Percentiles rank a stretch among this genome's conserved stretches.
These are phyloP conservation scores for Beris morrisii DNA, from an alignment of 2,888 invertebrate species.

Conservation along the genomic window DNA sequence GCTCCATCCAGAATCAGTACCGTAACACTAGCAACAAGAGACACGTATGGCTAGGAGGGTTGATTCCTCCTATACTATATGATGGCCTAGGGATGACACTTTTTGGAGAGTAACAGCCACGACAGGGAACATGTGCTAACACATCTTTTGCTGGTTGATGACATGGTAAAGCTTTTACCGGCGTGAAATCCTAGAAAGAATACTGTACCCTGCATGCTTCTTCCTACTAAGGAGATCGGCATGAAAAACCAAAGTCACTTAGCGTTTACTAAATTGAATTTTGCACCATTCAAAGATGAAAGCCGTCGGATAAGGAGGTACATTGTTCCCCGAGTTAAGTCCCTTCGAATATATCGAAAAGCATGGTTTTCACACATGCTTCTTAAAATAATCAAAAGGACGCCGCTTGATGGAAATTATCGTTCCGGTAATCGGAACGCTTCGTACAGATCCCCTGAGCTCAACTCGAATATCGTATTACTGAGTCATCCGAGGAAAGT, in stretches of 20 bases:
- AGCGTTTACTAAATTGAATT: slow-evolving; percentile 35
- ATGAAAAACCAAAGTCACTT: slow-evolving; percentile 36
- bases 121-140: slow-evolving; percentile 18
- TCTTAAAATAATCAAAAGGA: too few relatives aligned
- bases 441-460: too few relatives aligned
- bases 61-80: not conserved
- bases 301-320: too few relatives aligned
- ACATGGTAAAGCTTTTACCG: slow-evolving; percentile 38
- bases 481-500: too few relatives aligned
- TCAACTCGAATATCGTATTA: too few relatives aligned
- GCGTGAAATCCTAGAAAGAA: slow-evolving; percentile 32
- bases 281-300: not conserved
- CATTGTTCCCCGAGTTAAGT: too few relatives aligned
- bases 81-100: not conserved
- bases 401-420: too few relatives aligned
- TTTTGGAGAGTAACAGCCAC: not conserved
- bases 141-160: slow-evolving; percentile 31
- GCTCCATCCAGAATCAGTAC: too few relatives aligned
- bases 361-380: too few relatives aligned
- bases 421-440: too few relatives aligned
- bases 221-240: slow-evolving; percentile 13
- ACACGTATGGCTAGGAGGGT: not conserved
- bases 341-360: too few relatives aligned
- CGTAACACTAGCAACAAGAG: too few relatives aligned
- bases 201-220: slow-evolving; percentile 14